Evolutionary conservation across 2,113 vertebrate genomes (phyloP).

Genomic region (Caracal caracal): DNA sequence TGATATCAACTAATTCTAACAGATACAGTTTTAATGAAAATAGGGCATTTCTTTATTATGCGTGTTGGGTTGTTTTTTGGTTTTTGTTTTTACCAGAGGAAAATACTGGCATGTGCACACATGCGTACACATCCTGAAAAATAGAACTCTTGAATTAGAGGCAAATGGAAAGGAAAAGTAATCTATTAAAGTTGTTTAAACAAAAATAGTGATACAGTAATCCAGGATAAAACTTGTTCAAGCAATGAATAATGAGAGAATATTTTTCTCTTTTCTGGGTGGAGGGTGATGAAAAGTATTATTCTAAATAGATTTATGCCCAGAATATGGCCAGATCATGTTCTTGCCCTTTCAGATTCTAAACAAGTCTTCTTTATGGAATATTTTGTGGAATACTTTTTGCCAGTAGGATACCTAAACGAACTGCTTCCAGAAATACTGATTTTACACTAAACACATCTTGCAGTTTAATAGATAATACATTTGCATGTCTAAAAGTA

Average conservation of each 20-base stretch:
- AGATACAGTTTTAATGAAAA: background rate
- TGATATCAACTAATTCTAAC: background rate
- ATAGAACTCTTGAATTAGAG: background rate
- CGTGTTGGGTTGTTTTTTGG: background rate
- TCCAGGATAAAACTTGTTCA: background rate
- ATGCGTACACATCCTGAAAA: background rate
- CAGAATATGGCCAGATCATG: background rate
- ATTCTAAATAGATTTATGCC: background rate
- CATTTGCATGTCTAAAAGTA: background rate
- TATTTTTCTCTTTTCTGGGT: background rate
- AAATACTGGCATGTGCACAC: background rate
- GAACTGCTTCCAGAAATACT: background rate
- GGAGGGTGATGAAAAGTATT: background rate
- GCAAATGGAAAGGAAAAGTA: background rate
- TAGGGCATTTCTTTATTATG: background rate
- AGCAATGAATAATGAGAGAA: background rate
- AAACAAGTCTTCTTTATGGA: background rate
- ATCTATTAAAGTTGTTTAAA: background rate
- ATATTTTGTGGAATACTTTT: background rate
- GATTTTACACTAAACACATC: background rate
- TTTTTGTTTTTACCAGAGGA: background rate
- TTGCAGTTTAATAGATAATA: background rate
- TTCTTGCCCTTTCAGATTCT: conserved; percentile 15
- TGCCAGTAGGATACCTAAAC: background rate
- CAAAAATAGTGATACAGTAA: background rate